Base-by-base conservation (phyloP, 1,140 invertebrate genomes). In the Macrobrachium nipponense region DNA sequence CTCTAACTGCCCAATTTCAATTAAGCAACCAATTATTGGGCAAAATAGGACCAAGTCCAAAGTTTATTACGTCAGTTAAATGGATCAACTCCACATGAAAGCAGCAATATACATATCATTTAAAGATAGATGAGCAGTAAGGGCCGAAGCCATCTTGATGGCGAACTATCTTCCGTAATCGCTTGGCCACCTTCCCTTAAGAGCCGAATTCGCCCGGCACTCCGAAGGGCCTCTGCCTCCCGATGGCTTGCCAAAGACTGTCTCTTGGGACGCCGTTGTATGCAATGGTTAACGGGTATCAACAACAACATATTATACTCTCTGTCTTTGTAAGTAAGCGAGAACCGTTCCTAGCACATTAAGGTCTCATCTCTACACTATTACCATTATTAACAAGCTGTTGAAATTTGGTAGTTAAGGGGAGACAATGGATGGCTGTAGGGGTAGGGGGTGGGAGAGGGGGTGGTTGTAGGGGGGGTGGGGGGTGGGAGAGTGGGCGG, bases 71-170 rank as follows among this genome's bases (percentile, higher is more conserved):
- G 59, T 83, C 60, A 36, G 82, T 83, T 83, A 83, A 83, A 83
- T 83, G 82, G 72, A 83, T 83, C 82, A 83, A 58, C 73, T 76
- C 75, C 72, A 83, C 82, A 83, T 83, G 82, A 83, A 83, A 83
- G 82, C 82, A 77, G 82, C 61, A 83, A 83, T 83, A 83, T 83
- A 76, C 82, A 83, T 83, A 76, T 83, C 82, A 83, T 83, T 83
- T 75, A 77, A 75, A 76, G 73, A 77, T 64, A 64, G 60, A 75
- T 60, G 72, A 51, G 73, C 15, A 64, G 44, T 75, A 75, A 64
- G 43, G 82, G 36, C 82, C 27, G 59, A 77, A 43, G 78, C 60
- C 15, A 14, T 51, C 51, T 12, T 51, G 51, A 12, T 51, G 12
- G 12, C 68, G 36, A 70, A 70, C n/a, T 23, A 5, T 43, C 68